Conservation (phyloP, 2,113 vertebrate genomes). For the Rostratula benghalensis region DNA sequence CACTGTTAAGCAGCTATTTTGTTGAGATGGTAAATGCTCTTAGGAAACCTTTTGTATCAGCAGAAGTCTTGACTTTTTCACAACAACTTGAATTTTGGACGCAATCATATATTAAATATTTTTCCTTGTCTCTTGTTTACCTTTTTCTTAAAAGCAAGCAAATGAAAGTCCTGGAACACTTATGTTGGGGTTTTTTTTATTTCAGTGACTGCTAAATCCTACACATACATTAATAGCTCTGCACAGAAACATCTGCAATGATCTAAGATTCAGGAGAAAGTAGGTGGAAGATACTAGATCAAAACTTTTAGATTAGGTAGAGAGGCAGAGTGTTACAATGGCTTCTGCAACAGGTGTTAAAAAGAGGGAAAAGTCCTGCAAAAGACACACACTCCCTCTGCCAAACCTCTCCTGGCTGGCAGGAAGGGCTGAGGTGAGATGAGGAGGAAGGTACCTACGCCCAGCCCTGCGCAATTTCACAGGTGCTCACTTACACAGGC, state of each 20-base stretch:
- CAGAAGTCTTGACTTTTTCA: not conserved
- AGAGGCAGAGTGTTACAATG: not conserved
- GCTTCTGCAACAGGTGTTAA: not conserved
- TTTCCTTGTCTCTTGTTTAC: not conserved
- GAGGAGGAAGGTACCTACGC: not conserved
- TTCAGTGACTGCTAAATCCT: not conserved
- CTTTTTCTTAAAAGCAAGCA: not conserved
- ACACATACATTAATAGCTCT: not conserved
- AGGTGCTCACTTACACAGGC: not conserved
- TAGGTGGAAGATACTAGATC: not conserved
- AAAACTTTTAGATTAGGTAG: not conserved
- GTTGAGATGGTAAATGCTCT: not conserved
- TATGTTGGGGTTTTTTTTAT: not conserved
- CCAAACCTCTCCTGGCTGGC: not conserved
- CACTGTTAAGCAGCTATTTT: not conserved
- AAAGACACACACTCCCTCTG: not conserved
- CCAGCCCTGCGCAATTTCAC: no score
- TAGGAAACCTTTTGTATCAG: not conserved
- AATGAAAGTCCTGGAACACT: not conserved
- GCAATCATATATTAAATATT: not conserved
- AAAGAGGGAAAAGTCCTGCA: not conserved
- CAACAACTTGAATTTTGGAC: not conserved
- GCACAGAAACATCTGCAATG: not conserved
- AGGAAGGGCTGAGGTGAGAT: not conserved
- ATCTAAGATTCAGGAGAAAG: not conserved